Conservation (phyloP, 2,888 invertebrate genomes). For the Cerastoderma edule region DNA sequence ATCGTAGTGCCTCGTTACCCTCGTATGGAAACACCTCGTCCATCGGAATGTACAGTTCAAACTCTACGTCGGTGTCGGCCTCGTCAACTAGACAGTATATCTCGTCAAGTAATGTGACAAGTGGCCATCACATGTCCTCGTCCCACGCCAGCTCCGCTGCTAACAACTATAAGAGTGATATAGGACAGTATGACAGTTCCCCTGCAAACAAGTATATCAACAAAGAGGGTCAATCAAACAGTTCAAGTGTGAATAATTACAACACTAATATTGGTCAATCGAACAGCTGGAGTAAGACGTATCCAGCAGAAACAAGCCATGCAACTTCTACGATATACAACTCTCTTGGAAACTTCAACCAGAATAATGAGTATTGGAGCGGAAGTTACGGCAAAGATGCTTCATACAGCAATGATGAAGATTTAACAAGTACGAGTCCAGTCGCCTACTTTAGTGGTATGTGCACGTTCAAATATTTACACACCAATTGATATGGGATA, state of each 20-base stretch:
- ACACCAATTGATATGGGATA: too few species aligned
- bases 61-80: neutral
- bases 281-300: too few species aligned
- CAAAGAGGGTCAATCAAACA: too few species aligned
- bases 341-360: neutral
- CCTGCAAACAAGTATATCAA: too few species aligned
- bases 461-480: neutral
- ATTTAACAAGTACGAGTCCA: conserved; percentile 4
- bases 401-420: neutral
- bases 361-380: neutral
- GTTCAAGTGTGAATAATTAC: too few species aligned
- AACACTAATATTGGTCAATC: too few species aligned
- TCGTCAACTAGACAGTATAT: neutral
- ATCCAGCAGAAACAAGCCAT: too few species aligned
- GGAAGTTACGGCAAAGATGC: neutral
- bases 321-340: conserved; percentile 10
- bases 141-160: too few species aligned
- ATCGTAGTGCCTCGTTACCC: neutral
- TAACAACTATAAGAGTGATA: too few species aligned
- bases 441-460: conserved; percentile 9
- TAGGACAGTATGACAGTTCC: too few species aligned
- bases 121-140: conserved; percentile 10
- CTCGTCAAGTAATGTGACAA: neutral
- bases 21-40: neutral
- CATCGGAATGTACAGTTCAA: conserved; percentile 1